Evolutionary conservation across 2,113 vertebrate species (phyloP), one percentile per base, ranked within the genome.

Genomic region (Cottus gobio): DNA sequence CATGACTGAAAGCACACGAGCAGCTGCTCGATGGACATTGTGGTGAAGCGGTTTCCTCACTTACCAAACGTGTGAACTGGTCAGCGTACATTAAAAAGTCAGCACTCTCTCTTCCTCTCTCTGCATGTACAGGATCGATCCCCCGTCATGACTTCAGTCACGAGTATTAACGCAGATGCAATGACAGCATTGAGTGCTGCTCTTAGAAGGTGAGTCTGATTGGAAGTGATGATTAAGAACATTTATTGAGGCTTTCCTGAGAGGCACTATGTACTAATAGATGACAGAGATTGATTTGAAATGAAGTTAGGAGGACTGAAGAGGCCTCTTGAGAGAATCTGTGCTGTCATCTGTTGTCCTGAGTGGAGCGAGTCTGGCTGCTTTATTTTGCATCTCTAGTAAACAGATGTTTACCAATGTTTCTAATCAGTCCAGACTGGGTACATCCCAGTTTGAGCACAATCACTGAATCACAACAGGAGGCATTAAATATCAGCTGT

Each of bases 161-260:
- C 28, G 24, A 58, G 44, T 34, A 58, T 46, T 3, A 76, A 34
- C 37, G 16, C 22, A 13, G 20, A 7, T 12, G 4, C 26, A 24
- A 24, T 42, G 48, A 75, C 46, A 30, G 58, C 28, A 18, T 15
- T 9, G 34, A 48, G 22, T 20, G 42, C 22, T 34, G 36, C 36
- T 34, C 62, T 50, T 42, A 24, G 54, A n/a, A 26, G 24, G 15
- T 15, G 56, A 61, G 26, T 62, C 36, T 69, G 60, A 44, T 46
- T 57, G 16, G 18, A 46, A 57, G n/a, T 50, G 50, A 64, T 30
- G 16, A 75, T 62, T 44, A 36, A 39, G 37, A 13, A 56, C 62
- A 74, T 69, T 57, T 81, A 75, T 11, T 65, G n/a, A 26, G 50
- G n/a, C 13, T 63, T 18, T 22, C 66, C 11, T 42, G 3, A 54